A percentile compares a stretch with the other conserved stretches of the same genome.
phyloP scores from a whole-genome alignment of 1,140 invertebrate species.

The Aporrectodea caliginosa region DNA sequence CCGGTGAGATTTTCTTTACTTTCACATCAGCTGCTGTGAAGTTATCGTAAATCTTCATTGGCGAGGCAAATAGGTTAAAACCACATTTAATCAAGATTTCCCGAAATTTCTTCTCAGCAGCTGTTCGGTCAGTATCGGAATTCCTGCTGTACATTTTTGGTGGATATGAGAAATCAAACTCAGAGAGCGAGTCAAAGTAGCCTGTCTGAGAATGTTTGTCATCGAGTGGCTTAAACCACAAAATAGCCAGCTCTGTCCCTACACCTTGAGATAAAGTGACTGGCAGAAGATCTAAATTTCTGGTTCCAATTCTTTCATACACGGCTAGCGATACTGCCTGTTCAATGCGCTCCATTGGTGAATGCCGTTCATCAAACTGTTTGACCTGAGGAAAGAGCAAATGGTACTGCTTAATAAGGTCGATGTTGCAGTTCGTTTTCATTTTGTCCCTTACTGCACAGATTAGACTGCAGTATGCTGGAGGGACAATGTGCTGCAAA shows the following conservation, averaged over 20 bases:
- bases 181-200: background rate
- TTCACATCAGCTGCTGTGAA: too few species aligned
- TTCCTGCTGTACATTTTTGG: background rate
- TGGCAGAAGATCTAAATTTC: background rate
- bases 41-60: background rate
- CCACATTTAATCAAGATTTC: background rate
- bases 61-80: background rate
- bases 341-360: background rate
- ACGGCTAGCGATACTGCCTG: background rate
- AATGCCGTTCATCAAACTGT: background rate
- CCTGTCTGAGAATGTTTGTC: background rate
- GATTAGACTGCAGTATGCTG: background rate
- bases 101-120: background rate
- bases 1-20: too few species aligned
- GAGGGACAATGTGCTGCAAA: background rate
- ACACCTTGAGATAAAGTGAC: background rate
- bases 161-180: too few species aligned
- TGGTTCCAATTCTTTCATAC: background rate
- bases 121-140: background rate
- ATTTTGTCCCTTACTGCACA: background rate
- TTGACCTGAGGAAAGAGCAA: background rate
- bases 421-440: background rate
- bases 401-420: background rate
- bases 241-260: background rate
- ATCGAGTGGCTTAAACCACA: background rate